Evolutionary conservation across 2,113 vertebrate species (phyloP), one percentile per base, ranked within the genome.

Genomic region (Gopherus evgoodei): DNA sequence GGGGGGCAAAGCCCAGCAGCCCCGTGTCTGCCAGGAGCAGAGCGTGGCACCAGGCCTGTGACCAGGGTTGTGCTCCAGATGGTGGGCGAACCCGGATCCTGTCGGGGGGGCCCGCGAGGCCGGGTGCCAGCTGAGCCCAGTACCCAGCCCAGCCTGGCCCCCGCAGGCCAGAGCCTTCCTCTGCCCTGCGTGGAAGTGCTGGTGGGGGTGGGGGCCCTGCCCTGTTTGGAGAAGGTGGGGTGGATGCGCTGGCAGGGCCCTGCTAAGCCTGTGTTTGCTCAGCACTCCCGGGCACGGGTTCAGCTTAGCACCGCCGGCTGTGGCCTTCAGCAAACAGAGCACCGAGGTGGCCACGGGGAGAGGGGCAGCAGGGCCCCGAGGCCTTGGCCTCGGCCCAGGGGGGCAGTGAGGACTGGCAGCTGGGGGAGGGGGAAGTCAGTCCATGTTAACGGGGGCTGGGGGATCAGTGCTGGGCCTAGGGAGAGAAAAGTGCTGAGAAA

Each of bases 251-350:
- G 85, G 80, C 90, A 87, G 56, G 69, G 53, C 44, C 24, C 27
- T 84, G 89, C 89, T 82, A 90, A 90, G 69, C 38, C 81, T 11
- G 49, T 88, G 54, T 92, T 92, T 92, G 81, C 69, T 92, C 47
- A 92, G 54, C 24, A 27, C 50, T 87, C 84, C 29, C 17, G 14
- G n/a, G 49, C 81, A n/a, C 38, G 27, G 53, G 59, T 25, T 76
- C 84, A n/a, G 53, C 10, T 54, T 35, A n/a, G 31, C 24, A 47
- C n/a, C 9, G 69, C 29, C 3, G 8, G 62, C 62, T 69, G 65
- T 8, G n/a, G 17, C 65, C 65, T 17, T 69, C 21, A n/a, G 65
- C 65, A 72, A 72, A 72, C 62, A 65, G 17, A 1, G n/a, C 17
- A 35, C 65, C 5, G 17, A 72, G 65, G 65, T 69, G 29, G 29